Percentiles rank a stretch among this genome's conserved stretches.
Evolutionary conservation across 2,113 vertebrate species (phyloP).

Genomic region (Xiphophorus couchianus): DNA sequence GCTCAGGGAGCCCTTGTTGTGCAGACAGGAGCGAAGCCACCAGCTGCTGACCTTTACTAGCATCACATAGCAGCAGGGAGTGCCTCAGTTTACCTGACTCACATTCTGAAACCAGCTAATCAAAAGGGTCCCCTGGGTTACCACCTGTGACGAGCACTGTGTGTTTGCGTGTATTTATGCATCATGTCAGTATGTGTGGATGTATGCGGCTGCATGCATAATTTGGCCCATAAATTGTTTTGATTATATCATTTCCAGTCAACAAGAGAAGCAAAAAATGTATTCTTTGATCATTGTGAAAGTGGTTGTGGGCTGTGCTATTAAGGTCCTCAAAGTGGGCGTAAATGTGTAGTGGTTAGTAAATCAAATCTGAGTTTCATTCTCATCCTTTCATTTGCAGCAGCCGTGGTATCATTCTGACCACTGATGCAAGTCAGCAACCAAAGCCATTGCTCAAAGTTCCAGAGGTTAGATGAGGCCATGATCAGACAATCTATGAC

Average conservation of each 20-base stretch:
- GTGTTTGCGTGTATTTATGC: conserved; percentile 18
- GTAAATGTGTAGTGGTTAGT: conserved; percentile 36
- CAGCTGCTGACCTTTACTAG: conserved; percentile 74
- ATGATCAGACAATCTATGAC: conserved; percentile 8
- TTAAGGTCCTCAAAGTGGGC: conserved; percentile 37
- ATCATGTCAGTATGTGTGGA: conserved; percentile 8
- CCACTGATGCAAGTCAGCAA: conserved; percentile 19
- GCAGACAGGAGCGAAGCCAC: conserved; percentile 39
- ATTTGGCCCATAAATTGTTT: conserved; percentile 21
- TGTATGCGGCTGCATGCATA: conserved; percentile 7
- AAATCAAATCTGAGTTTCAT: conserved; percentile 36
- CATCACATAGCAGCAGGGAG: conserved; percentile 58
- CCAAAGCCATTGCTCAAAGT: conserved; percentile 18
- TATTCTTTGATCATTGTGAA: conserved; percentile 57
- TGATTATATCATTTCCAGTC: conserved; percentile 41
- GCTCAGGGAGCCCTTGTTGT: conserved; percentile 26
- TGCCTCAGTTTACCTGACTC: conserved; percentile 58
- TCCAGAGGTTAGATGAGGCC: conserved; percentile 41
- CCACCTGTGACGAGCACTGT: conserved; percentile 42
- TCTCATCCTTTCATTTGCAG: conserved; percentile 60
- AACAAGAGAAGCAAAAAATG: conserved; percentile 46
- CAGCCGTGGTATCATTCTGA: conserved; percentile 16
- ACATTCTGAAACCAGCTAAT: conserved; percentile 66
- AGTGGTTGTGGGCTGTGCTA: conserved; percentile 36
- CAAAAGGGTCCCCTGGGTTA: conserved; percentile 68